phyloP scores from a whole-genome alignment of 1,140 invertebrate genomes.

The Gonioctena quinquepunctata region DNA sequence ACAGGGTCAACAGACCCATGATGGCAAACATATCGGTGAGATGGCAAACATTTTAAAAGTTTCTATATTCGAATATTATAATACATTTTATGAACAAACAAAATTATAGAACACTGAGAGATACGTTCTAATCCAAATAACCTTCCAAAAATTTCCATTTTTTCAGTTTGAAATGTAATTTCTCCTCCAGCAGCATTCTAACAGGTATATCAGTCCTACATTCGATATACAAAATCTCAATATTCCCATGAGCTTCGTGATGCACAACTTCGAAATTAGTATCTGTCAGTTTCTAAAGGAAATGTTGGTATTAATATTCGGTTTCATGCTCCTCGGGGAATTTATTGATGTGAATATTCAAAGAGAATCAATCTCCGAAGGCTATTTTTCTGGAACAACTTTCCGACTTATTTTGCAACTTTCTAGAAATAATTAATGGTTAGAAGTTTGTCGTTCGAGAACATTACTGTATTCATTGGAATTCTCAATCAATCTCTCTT shows the following conservation, averaged over 20 bases:
- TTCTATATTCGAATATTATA: no score
- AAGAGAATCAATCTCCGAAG: not conserved
- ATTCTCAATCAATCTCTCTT: not conserved
- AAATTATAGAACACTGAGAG: no score
- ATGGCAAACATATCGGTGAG: no score
- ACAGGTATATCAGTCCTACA: no score
- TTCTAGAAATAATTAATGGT: not conserved
- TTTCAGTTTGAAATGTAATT: no score
- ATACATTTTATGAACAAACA: no score
- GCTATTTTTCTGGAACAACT: not conserved
- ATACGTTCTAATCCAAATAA: no score
- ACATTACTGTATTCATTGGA: not conserved
- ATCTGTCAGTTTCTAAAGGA: not conserved
- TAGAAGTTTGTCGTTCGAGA: not conserved
- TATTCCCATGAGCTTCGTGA: not conserved
- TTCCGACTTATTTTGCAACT: not conserved
- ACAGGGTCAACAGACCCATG: no score
- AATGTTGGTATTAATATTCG: not conserved
- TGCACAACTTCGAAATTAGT: not conserved
- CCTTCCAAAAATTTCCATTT: no score
- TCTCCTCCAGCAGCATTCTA: no score
- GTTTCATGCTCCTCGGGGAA: not conserved
- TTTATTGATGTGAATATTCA: not conserved
- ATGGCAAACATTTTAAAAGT: no score
- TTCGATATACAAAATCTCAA: no score